Evolutionary conservation across 1,140 invertebrate species (phyloP), one percentile per base, ranked within the genome.

Genomic region (Andricus grossulariae): DNA sequence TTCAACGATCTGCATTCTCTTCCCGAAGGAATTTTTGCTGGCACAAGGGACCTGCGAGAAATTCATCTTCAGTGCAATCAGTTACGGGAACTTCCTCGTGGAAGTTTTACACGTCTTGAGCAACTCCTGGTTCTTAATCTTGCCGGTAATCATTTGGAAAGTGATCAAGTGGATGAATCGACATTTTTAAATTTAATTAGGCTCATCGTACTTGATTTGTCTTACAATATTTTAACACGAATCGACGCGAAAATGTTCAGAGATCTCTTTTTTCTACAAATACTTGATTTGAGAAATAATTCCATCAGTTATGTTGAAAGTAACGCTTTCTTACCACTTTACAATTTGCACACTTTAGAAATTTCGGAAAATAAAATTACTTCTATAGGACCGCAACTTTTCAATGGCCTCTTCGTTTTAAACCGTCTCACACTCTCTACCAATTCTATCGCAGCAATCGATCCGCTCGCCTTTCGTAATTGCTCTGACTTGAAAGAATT

Each of bases 401-500:
- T 98, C 89, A 96, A 97, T 88, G 96, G 96, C 1, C 91, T 97
- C 19, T 96, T 95, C 89, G 95, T 97, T 18, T 90, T 98, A 8
- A 96, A 94, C 82, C 96, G 97, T 88, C 91, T 98, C 16, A 96
- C 95, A 12, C 91, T 98, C 1, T 97, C 97, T 84, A 96, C 96
- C 80, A 98, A 98, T 92, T 91, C 95, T 74, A 94, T 98, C 16
- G 94, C 94, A n/a, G 94, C 92, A 79, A 93, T 98, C 76, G 96
- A 97, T 88, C 91, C 93, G 13, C 94, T 96, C 82, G 95, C 97
- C n/a, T 98, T 98, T 85, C 95, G 94, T 90, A 99, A 97, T 90
- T 96, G 96, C 85, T 97, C 96, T 6, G 96, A 96, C 82, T 91
- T 98, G n/a, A 97, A 97, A 90, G 97, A 98, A 84, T 91, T 99